These are phyloP conservation scores for Diplazon laetatorius DNA, from an alignment of 2,888 invertebrate species.

Conservation along the genomic window DNA sequence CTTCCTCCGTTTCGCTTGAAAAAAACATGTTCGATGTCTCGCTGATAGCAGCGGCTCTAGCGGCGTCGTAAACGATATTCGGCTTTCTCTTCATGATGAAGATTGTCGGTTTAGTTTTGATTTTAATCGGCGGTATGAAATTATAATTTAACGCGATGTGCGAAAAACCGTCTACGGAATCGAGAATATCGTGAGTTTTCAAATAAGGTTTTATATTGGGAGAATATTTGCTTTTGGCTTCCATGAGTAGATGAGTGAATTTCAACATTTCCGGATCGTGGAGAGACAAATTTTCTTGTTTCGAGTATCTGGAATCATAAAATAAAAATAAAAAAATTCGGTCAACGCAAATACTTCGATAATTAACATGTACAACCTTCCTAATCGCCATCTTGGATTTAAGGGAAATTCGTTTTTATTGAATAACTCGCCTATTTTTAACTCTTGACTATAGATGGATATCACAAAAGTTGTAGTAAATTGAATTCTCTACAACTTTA, in stretches of 20 bases:
- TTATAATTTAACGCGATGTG: slow-evolving; percentile 92
- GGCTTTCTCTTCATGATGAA: slow-evolving; percentile 89
- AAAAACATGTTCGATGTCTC: background rate
- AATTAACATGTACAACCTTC: too few species aligned
- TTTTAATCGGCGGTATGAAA: slow-evolving; percentile 89
- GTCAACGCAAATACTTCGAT: too few species aligned
- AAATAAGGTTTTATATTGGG: slow-evolving; percentile 88
- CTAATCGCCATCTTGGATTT: too few species aligned
- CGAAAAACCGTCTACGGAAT: slow-evolving; percentile 92
- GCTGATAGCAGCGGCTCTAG: slow-evolving; percentile 70
- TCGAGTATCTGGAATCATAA: slow-evolving; percentile 86
- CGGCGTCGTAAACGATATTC: slow-evolving; percentile 84
- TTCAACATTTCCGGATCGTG: slow-evolving; percentile 87
- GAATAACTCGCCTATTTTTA: too few species aligned
- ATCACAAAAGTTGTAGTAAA: too few species aligned
- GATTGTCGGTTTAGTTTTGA: slow-evolving; percentile 92
- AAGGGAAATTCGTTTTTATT: too few species aligned
- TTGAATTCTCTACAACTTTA: too few species aligned
- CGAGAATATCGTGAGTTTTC: slow-evolving; percentile 89
- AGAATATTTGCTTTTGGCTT: slow-evolving; percentile 92
- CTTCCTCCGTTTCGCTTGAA: background rate
- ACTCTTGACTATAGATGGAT: too few species aligned
- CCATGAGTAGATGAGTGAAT: slow-evolving; percentile 91
- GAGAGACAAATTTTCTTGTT: slow-evolving; percentile 89
- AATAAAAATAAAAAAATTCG: background rate